A percentile compares a stretch with the other conserved stretches of the same genome.
These are phyloP conservation scores for Euura saliciscinereae DNA, from an alignment of 1,140 invertebrate species.

Conservation along the genomic window DNA sequence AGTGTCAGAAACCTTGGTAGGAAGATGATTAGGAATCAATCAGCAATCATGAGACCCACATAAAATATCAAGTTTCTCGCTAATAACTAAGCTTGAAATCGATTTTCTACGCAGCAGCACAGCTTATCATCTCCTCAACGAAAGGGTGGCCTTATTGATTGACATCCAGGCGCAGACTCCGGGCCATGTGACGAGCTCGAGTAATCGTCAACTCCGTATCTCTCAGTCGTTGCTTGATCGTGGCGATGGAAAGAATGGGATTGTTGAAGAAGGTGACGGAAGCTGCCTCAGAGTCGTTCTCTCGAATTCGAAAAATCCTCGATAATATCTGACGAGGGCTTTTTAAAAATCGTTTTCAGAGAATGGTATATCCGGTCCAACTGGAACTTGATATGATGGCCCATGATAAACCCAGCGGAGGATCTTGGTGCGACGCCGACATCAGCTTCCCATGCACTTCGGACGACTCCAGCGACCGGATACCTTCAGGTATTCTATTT, in stretches of 20 bases:
- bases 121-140: too few relatives aligned
- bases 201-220: too few relatives aligned
- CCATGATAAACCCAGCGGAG: background rate
- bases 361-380: slow-evolving; percentile 13
- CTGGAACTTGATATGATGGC: background rate
- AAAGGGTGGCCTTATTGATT: background rate
- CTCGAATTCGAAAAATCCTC: too few relatives aligned
- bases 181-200: too few relatives aligned
- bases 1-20: too few relatives aligned
- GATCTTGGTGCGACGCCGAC: slow-evolving; percentile 9
- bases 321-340: too few relatives aligned
- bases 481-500: background rate
- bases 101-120: too few relatives aligned
- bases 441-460: background rate
- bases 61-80: too few relatives aligned
- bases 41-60: too few relatives aligned
- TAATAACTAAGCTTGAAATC: too few relatives aligned
- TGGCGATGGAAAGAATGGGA: slow-evolving; percentile 13
- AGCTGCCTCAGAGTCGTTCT: background rate
- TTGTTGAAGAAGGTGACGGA: slow-evolving; percentile 5
- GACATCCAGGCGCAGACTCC: background rate
- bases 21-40: too few relatives aligned
- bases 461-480: background rate
- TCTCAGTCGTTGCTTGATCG: slow-evolving; percentile 2
- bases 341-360: background rate